Percentiles rank a stretch among this genome's conserved stretches.
Conservation (phyloP, 2,888 invertebrate species). For the Sicus ferrugineus region DNA sequence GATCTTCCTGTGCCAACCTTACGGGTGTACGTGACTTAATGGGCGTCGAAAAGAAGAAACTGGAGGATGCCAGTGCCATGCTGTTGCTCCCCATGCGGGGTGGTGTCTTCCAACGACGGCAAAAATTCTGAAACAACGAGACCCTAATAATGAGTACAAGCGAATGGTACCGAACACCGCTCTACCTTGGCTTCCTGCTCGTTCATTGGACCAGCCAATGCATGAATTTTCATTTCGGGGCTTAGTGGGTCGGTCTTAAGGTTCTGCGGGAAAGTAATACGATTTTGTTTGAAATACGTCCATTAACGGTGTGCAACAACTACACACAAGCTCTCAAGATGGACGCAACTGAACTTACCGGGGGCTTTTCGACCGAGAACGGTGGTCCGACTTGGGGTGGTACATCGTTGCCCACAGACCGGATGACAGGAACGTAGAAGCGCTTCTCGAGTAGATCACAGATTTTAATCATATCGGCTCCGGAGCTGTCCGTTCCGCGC, state of each 20-base stretch:
- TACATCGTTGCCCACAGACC: constrained; percentile 77
- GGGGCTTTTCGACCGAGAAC: constrained; percentile 76
- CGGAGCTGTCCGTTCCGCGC: constrained; percentile 66
- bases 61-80: constrained; percentile 45
- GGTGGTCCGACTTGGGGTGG: constrained; percentile 82
- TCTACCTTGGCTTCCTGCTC: constrained; percentile 71
- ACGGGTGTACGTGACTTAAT: constrained; percentile 48
- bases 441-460: constrained; percentile 73
- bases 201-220: constrained; percentile 92
- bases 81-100: constrained; percentile 66
- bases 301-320: background rate
- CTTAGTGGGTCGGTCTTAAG: constrained; percentile 71
- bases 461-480: constrained; percentile 68
- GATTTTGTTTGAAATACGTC: background rate
- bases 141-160: background rate
- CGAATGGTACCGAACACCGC: background rate
- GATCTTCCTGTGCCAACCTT: constrained; percentile 35
- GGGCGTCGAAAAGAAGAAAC: constrained; percentile 51
- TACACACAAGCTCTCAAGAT: background rate
- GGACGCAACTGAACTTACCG: constrained; percentile 70
- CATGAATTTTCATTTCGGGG: constrained; percentile 79
- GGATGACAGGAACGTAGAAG: constrained; percentile 87
- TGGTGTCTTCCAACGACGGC: constrained; percentile 85
- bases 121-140: constrained; percentile 67
- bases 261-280: constrained; percentile 65